Evolutionary conservation across 1,140 invertebrate species (phyloP), one percentile per base, ranked within the genome.

Genomic region (Hesperophylax magnus): DNA sequence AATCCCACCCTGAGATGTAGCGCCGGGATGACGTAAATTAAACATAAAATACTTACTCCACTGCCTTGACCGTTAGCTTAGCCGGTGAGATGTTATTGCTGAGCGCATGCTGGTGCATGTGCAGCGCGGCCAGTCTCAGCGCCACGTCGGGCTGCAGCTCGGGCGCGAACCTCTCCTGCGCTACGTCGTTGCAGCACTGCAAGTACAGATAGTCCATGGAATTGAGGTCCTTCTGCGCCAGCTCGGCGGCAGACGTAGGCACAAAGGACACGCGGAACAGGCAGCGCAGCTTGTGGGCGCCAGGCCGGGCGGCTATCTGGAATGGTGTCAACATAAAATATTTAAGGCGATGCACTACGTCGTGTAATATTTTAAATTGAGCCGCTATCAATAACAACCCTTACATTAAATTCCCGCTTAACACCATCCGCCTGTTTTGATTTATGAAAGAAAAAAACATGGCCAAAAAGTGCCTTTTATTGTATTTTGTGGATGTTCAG

Each of bases 171-270:
- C 97, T 88, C 86, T 98, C 97, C 86, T 97, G 95, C 9, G 97
- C 94, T 7, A 98, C 96, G 89, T 98, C 97, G 87, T 97, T 98
- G 86, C 96, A 97, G 88, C 96, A 97, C 91, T 97, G 93, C 85
- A 95, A 92, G 89, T 96, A 98, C 18, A 98, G 92, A 88, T 98
- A 98, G 88, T 98, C 96, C 86, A 98, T 93, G 11, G 96, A 95
- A 20, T 94, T 92, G 3, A 96, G 90, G 89, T 98, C 97, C 85
- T 93, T 92, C 86, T 95, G 93, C 0, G 96, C 93, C 52, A 98
- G 87, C 52, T 95, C 94, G 17, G 95, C 95, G 1, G 96, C 94
- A 84, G 97, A 96, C 63, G 92, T 91, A 14, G 97, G 97, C 75
- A 97, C 95, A 89, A 97, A 98, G 7, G 96, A 94, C 20, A 98